phyloP scores from a whole-genome alignment of 2,888 invertebrate species.

The Drosophila colorata region DNA sequence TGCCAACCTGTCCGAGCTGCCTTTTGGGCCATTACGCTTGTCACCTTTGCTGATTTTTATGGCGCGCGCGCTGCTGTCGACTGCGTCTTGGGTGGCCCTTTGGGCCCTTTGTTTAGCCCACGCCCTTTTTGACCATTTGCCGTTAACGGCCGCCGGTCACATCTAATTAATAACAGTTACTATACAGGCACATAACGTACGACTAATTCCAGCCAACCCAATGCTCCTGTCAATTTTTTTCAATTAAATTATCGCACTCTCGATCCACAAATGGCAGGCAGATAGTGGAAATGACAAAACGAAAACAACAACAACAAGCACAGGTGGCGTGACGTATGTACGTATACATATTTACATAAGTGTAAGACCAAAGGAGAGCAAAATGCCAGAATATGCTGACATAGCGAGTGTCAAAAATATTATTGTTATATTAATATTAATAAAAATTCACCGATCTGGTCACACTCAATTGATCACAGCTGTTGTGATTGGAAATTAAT shows the following conservation, averaged over 20 bases:
- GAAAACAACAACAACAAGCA: slow-evolving; percentile 4
- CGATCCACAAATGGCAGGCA: slow-evolving; percentile 12
- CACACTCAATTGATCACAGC: slow-evolving; percentile 11
- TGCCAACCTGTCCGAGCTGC: slow-evolving; percentile 19
- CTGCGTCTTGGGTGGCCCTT: slow-evolving; percentile 62
- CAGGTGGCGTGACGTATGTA: not conserved
- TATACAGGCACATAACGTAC: not conserved
- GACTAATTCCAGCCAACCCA: slow-evolving; percentile 3
- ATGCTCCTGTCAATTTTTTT: not conserved
- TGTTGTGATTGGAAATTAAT: slow-evolving; percentile 18
- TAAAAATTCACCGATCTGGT: slow-evolving; percentile 11
- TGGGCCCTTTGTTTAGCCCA: slow-evolving; percentile 49
- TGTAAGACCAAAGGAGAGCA: not conserved
- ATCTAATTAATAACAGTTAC: slow-evolving; percentile 49
- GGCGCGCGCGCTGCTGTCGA: slow-evolving; percentile 40
- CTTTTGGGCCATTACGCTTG: slow-evolving; percentile 61
- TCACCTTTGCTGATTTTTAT: slow-evolving; percentile 74
- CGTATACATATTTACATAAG: not conserved
- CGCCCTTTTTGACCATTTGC: slow-evolving; percentile 21
- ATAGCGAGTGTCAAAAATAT: slow-evolving; percentile 3
- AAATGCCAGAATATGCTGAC: slow-evolving; percentile 11
- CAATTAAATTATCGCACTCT: slow-evolving; percentile 19
- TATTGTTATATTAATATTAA: no score
- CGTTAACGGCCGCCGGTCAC: slow-evolving; percentile 42
- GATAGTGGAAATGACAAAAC: slow-evolving; percentile 16